Percentiles rank a stretch among this genome's conserved stretches.
Evolutionary conservation across 2,113 vertebrate species (phyloP).

Genomic region (Amia ocellicauda): DNA sequence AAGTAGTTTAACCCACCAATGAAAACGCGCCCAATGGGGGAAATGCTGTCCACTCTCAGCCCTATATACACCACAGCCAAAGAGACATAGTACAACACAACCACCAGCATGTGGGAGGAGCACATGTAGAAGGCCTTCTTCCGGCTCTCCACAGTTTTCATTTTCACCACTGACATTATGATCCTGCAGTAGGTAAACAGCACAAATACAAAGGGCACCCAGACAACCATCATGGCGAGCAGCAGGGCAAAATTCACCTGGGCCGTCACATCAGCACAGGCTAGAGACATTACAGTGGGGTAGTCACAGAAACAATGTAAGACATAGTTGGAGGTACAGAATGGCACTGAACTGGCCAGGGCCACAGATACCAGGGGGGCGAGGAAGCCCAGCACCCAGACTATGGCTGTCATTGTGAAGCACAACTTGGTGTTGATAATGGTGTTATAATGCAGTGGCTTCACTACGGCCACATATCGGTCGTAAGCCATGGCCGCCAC

Average conservation of each 20-base stretch:
- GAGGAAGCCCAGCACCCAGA: background rate
- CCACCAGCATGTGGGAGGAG: background rate
- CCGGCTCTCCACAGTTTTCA: background rate
- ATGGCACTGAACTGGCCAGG: background rate
- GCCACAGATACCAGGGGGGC: background rate
- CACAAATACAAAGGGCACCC: background rate
- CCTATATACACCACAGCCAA: background rate
- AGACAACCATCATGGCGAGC: background rate
- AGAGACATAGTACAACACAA: background rate
- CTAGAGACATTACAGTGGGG: background rate
- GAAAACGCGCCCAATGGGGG: background rate
- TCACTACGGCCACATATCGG: slow-evolving; percentile 24
- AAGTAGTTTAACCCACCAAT: background rate
- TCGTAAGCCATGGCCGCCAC: slow-evolving; percentile 38
- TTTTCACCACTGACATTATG: background rate
- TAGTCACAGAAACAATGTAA: background rate
- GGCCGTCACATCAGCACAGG: background rate
- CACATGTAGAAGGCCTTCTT: background rate
- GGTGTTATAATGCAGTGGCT: slow-evolving; percentile 24
- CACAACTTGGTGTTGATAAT: slow-evolving; percentile 20
- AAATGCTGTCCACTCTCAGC: background rate
- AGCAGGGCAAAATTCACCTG: background rate
- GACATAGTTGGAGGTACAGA: background rate
- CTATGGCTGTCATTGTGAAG: background rate
- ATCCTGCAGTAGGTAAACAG: background rate